phyloP scores from a whole-genome alignment of 2,797 vertebrate genomes.

The Graptemys geographica region DNA sequence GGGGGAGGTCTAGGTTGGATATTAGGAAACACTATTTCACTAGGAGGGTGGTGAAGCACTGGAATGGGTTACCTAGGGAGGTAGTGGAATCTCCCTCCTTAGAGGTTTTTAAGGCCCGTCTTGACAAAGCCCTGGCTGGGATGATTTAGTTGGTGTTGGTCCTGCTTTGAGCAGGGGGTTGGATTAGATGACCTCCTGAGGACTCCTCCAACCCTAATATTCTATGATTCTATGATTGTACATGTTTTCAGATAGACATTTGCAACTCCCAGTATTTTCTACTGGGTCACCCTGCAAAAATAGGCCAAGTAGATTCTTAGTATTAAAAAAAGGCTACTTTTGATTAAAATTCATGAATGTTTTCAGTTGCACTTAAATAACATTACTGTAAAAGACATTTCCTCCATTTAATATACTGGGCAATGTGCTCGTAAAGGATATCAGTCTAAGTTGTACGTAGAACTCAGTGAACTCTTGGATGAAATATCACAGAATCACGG shows the following conservation, averaged over 20 bases:
- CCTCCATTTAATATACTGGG: background rate
- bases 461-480: background rate
- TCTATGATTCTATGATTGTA: background rate
- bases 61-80: too few relatives aligned
- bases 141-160: too few relatives aligned
- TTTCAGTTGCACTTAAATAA: background rate
- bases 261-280: background rate
- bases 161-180: too few relatives aligned
- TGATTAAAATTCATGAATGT: background rate
- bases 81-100: too few relatives aligned
- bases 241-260: background rate
- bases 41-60: too few relatives aligned
- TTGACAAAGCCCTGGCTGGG: too few relatives aligned
- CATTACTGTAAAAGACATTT: fast-evolving
- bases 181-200: too few relatives aligned
- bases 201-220: too few relatives aligned
- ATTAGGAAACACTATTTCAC: too few relatives aligned
- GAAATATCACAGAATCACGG: background rate
- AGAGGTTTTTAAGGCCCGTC: too few relatives aligned
- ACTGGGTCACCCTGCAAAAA: background rate
- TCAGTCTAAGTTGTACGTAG: background rate
- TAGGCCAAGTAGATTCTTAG: background rate
- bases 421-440: background rate
- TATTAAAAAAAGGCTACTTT: background rate
- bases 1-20: too few relatives aligned